Evolutionary conservation across 2,888 invertebrate species (phyloP), one percentile per base, ranked within the genome.

Genomic region (Nesidiocoris tenuis): DNA sequence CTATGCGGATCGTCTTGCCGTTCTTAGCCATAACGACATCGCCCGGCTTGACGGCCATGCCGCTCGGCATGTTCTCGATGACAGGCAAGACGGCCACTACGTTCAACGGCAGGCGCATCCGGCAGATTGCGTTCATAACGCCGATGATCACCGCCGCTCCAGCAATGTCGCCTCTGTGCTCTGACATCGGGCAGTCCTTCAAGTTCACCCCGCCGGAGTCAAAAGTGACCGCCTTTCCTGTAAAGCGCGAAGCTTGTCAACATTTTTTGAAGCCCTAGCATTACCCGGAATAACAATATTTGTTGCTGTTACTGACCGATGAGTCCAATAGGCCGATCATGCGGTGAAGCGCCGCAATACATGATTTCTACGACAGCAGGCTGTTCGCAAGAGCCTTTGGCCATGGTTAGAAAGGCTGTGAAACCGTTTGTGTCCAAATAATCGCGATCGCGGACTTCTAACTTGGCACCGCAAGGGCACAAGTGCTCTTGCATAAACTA

Each of bases 311-410:
- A n/a, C 65, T 88, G 88, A 61, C 91, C 91, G 2, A 89, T 89
- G 74, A 91, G 82, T 25, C 90, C 86, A 68, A 91, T 84, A 1
- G 89, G 88, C 79, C 88, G 87, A 25, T 83, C 82, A 61, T 83
- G 82, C 2, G 81, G 80, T 2, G 83, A 82, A 2, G 84, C 86
- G 5, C 86, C 86, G 76, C 85, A 85, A 83, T 90, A 91, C 5
- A 82, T 81, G 78, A 90, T 85, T 83, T 92, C 90, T 25, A 92
- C 83, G 79, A 91, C 86, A 64, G 88, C 82, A 1, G 91, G 90
- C 65, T 88, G 86, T 81, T 88, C 88, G 80, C 86, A 88, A 2
- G 91, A 90, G 63, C 92, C 79, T 5, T 76, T 72, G 0, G 78
- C 79, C 54, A 78, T 75, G 0, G 76, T 75, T 24, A 80, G 59